Percentiles rank a stretch among this genome's conserved stretches.
These are phyloP conservation scores for Gambelia wislizenii DNA, from an alignment of 2,797 vertebrate species.

Conservation along the genomic window DNA sequence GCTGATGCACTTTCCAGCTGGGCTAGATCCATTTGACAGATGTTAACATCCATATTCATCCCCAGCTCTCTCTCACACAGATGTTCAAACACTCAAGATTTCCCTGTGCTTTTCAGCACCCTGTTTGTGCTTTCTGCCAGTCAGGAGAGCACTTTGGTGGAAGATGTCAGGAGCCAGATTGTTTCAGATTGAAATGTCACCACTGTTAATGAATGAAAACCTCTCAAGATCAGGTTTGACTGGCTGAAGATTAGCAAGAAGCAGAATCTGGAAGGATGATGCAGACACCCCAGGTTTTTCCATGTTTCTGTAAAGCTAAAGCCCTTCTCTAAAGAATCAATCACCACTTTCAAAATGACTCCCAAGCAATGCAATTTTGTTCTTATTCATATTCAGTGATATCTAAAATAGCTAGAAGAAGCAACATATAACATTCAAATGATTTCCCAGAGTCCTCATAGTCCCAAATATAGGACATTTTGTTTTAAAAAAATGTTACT, in stretches of 20 bases:
- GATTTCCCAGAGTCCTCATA: background rate
- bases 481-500: too few species aligned
- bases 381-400: background rate
- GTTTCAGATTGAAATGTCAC: background rate
- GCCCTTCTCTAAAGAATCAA: background rate
- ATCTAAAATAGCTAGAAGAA: background rate
- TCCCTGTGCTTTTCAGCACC: background rate
- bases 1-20: background rate
- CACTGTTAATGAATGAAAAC: fast-evolving
- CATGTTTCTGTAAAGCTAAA: background rate
- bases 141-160: background rate
- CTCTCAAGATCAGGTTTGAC: background rate
- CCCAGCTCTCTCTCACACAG: too few species aligned
- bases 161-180: background rate
- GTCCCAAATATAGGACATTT: too few species aligned
- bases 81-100: background rate
- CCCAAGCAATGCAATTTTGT: background rate
- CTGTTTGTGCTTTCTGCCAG: background rate
- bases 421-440: background rate
- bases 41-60: background rate
- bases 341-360: background rate
- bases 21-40: background rate
- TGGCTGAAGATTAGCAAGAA: background rate
- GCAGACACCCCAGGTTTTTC: background rate
- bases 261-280: background rate